Conservation (phyloP, 1,140 invertebrate genomes). For the Parasteatoda tepidariorum region DNA sequence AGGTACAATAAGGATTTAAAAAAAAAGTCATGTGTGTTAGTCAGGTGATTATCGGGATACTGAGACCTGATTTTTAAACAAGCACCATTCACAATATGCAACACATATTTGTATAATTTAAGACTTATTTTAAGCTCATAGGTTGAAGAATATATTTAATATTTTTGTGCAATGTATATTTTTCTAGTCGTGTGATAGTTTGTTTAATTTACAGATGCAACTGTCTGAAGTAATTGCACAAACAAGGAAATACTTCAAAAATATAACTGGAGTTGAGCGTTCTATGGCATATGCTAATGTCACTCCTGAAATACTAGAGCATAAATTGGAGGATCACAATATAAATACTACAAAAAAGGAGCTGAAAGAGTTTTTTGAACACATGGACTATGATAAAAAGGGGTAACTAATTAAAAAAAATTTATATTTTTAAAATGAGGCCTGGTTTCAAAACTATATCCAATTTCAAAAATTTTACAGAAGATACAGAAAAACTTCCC, state of each 20-base stretch:
- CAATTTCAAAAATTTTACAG: neutral
- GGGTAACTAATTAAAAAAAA: slow-evolving; percentile 74
- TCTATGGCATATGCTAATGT: slow-evolving; percentile 68
- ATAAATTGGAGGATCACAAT: slow-evolving; percentile 82
- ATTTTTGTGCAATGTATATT: too few relatives aligned
- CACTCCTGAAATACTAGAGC: slow-evolving; percentile 82
- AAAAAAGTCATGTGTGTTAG: too few relatives aligned
- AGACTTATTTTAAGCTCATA: too few relatives aligned
- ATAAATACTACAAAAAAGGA: slow-evolving; percentile 79
- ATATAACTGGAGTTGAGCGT: slow-evolving; percentile 76
- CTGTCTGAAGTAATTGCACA: slow-evolving; percentile 97
- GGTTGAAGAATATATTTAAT: too few relatives aligned
- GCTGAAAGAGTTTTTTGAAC: slow-evolving; percentile 88
- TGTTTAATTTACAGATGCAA: slow-evolving; percentile 89
- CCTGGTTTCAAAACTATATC: neutral
- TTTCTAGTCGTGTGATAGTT: too few relatives aligned
- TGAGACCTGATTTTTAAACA: too few relatives aligned
- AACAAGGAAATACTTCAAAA: slow-evolving; percentile 90
- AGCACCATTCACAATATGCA: too few relatives aligned
- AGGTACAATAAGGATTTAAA: too few relatives aligned
- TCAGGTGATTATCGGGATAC: too few relatives aligned
- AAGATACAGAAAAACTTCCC: too few relatives aligned
- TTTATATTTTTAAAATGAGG: neutral
- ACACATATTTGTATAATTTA: too few relatives aligned
- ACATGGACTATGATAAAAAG: slow-evolving; percentile 89